Base-by-base conservation (phyloP, 1,140 invertebrate genomes). In the Heliothis virescens region DNA sequence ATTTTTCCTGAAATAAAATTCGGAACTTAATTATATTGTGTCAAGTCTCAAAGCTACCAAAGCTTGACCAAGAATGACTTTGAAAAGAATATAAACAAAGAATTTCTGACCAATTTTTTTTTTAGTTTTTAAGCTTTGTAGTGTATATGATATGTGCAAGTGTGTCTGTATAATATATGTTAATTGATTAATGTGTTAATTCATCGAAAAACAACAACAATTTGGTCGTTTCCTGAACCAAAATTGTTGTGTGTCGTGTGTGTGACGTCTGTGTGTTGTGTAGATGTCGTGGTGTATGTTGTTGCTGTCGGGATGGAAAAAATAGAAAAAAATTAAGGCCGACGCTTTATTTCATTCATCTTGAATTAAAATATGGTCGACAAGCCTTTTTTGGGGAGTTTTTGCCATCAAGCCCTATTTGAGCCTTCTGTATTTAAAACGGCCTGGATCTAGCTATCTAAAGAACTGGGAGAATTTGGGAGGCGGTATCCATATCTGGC, bases 1-100 rank as follows among this genome's bases (percentile, higher is more conserved):
- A 41, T 60, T 60, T 60, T 60, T 60, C 60, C 60, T 41, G 29
- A 63, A 63, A 63, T 63, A 63, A 63, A 34, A 41, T 63, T 63
- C n/a, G 1, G n/a, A n/a, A 41, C 60, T 41, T 41, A 63, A 63
- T 60, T 21, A 60, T 26, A 60, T 7, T 7, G 57, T 60, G 21
- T 26, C n/a, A 26, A 11, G 57, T 60, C 21, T 60, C 57, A 60
- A 60, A 18, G 21, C 26, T 26, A 60, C 16, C 16, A 60, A 60
- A 60, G 5, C 16, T 3, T 21, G 57, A 21, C 0, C 10, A 60
- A 21, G 5, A 60, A 60, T 57, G 16, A 57, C 34, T n/a, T n/a
- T 34, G 34, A 3, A 57, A 57, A 57, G 16, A 16, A 57, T 57
- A n/a, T 16, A 57, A n/a, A 34, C 34, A 34, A 34, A 34, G 34